Evolutionary conservation across 2,888 invertebrate genomes (phyloP), one percentile per base, ranked within the genome.

Genomic region (Onchidella celtica): DNA sequence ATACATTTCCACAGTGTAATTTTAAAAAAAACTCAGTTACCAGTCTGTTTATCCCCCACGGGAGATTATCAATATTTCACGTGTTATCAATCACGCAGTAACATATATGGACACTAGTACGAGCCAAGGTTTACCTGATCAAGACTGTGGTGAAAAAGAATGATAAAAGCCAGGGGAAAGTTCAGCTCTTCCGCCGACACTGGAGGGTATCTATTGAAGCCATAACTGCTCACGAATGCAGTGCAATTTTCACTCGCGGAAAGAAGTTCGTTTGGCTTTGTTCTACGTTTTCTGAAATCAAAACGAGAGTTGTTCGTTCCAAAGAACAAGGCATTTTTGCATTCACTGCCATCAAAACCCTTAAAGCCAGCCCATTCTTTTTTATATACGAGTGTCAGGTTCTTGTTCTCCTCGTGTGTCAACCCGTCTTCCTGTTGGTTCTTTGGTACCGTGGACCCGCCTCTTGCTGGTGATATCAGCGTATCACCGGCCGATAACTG

Each of bases 91-190:
- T n/a, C n/a, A n/a, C n/a, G n/a, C n/a, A n/a, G n/a, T n/a, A n/a
- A n/a, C n/a, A n/a, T n/a, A n/a, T n/a, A n/a, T n/a, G n/a, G n/a
- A n/a, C n/a, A n/a, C n/a, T n/a, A n/a, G n/a, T n/a, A n/a, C n/a
- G n/a, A n/a, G n/a, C n/a, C n/a, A n/a, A n/a, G n/a, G n/a, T n/a
- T 32, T 72, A 79, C 79, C 79, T 79, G 79, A 47, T 79, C 72
- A 29, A 79, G 59, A 27, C 72, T 72, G 36, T 65, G 72, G 38
- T 66, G 29, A 59, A 65, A 66, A 17, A 82, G 61, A 29, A 82
- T 65, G 34, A 78, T 68, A 47, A 66, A 68, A 29, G 78, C 77
- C 14, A 82, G 38, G 32, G 73, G 78, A 9, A 78, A 73, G 21
- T 61, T 65, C n/a, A 57, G 17, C 38, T 78, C 73, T 24, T 77